These are phyloP conservation scores for Perodicticus potto DNA, from an alignment of 2,797 vertebrate species.

Conservation along the genomic window DNA sequence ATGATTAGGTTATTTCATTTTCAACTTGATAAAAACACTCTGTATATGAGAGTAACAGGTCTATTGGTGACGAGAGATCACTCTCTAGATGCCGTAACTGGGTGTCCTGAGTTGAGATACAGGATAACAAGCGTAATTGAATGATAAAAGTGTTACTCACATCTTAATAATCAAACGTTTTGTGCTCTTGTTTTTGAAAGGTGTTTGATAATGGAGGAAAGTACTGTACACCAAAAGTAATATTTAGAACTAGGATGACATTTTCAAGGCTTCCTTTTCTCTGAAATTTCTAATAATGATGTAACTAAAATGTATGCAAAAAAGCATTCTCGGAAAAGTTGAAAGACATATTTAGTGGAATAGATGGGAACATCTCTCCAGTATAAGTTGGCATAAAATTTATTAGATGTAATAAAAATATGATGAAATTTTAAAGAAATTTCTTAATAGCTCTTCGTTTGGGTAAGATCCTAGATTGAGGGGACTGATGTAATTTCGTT, in stretches of 20 bases:
- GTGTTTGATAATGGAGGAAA: background rate
- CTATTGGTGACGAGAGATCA: background rate
- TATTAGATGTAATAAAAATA: background rate
- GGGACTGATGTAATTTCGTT: background rate
- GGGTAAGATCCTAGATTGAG: background rate
- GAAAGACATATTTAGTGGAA: background rate
- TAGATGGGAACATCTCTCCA: background rate
- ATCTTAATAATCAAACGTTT: constrained; percentile 10
- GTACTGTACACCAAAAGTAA: background rate
- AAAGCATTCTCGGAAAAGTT: constrained; percentile 1
- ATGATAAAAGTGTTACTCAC: background rate
- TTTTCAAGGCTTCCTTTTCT: background rate
- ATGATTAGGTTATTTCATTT: constrained; percentile 47
- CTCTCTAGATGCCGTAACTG: background rate
- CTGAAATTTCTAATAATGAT: background rate
- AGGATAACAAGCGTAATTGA: background rate
- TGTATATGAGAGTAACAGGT: background rate
- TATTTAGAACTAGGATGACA: background rate
- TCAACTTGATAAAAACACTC: constrained; percentile 46
- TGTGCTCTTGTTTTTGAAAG: background rate
- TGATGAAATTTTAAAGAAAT: background rate
- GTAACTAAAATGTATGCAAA: background rate
- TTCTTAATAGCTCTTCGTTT: background rate
- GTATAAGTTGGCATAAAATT: background rate
- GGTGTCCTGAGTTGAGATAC: background rate